Evolutionary conservation across 2,797 vertebrate species (phyloP), one percentile per base, ranked within the genome.

Genomic region (Enteromius fasciolatus): DNA sequence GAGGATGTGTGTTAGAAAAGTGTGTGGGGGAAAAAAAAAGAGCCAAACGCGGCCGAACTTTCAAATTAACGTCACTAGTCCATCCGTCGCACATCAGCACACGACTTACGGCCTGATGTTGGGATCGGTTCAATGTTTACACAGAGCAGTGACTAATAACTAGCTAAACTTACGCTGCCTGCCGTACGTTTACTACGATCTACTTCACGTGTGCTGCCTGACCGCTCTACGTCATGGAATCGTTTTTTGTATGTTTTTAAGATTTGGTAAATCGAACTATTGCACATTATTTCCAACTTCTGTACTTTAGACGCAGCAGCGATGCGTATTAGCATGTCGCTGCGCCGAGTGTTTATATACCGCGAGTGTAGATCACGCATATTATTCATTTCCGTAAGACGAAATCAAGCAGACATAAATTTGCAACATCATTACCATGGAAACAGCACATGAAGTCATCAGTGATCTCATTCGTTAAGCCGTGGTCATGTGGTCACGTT

Each of bases 61-160:
- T 74, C 5, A 36, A 66, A 63, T 52, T 11, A 66, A 8, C n/a
- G 46, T 67, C 33, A 82, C 46, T 25, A 41, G 46, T 54, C 46
- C 70, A 66, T 75, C 70, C 59, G 28, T 81, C 15, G 7, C 79
- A 15, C 79, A 50, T 64, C 28, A 1, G 57, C 54, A 48, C 68
- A 73, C n/a, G 50, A 73, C n/a, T 36, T 63, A 81, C 23, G 6
- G 31, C 59, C 72, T 54, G 80, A 82, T 66, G 46, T 66, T 75
- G 69, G 59, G 70, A 74, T 66, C 59, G 64, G 59, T 74, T 81
- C 17, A 67, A 82, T 82, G 80, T 82, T 82, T 82, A 82, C 80
- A 82, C 63, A 75, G 59, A 75, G 72, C 80, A 54, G 59, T 75
- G 70, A 75, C 46, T 82, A 82, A 54, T 74, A 67, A 81, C 70